Conservation (phyloP, 2,888 invertebrate species). For the Altica lythri region DNA sequence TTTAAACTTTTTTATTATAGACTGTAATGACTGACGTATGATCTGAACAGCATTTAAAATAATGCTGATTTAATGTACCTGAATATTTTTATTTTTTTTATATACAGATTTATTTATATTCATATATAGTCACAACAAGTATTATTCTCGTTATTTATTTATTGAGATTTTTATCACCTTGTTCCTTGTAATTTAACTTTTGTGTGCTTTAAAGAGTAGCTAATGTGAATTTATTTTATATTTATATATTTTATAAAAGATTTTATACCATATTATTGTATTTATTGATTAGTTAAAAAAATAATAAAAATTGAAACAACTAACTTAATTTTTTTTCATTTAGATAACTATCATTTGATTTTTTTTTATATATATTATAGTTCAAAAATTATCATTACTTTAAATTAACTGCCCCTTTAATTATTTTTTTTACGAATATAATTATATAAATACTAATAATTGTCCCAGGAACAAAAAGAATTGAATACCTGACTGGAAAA, state of each 20-base stretch:
- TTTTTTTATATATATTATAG: no score
- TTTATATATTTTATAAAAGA: slow-evolving; percentile 17
- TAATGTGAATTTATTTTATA: slow-evolving; percentile 5
- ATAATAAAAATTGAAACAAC: slow-evolving; percentile 8
- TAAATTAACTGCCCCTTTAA: no score
- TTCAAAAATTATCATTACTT: no score
- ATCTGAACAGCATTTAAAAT: slow-evolving; percentile 4
- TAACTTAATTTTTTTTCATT: slow-evolving; percentile 9
- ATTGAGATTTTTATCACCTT: not conserved
- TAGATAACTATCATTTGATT: no score
- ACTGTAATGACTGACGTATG: slow-evolving; percentile 5
- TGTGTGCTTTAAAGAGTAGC: not conserved
- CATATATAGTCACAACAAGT: slow-evolving; percentile 1
- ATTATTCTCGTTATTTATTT: not conserved
- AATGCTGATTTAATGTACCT: slow-evolving; percentile 8
- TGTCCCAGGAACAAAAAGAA: no score
- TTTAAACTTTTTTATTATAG: not conserved
- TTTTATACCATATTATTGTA: slow-evolving; percentile 12
- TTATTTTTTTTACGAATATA: no score
- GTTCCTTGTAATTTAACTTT: not conserved
- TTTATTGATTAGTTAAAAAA: slow-evolving; percentile 3
- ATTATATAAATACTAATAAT: no score
- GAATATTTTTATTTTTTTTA: slow-evolving; percentile 5
- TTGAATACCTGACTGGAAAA: no score
- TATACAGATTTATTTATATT: not conserved